Evolutionary conservation across 2,797 vertebrate species (phyloP).

Genomic region (Anabas testudineus): DNA sequence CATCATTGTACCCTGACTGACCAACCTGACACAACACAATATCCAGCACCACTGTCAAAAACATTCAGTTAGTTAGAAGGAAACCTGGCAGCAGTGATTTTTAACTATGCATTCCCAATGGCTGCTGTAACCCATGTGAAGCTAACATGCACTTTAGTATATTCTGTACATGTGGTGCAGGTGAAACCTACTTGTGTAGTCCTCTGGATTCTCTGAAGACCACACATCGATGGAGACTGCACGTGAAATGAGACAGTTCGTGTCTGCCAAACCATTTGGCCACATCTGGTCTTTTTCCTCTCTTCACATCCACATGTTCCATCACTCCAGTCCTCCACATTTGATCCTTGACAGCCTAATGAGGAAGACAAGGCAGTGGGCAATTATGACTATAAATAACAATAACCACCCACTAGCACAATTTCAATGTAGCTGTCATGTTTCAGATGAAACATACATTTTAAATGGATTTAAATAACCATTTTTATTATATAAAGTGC

Average conservation of each 20-base stretch:
- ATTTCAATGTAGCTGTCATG: slow-evolving; percentile 13
- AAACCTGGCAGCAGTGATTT: neutral
- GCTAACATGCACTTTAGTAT: neutral
- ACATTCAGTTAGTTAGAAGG: neutral
- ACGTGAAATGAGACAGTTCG: neutral
- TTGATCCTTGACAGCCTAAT: slow-evolving; percentile 42
- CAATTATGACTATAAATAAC: slow-evolving; percentile 50
- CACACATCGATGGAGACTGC: too few relatives aligned
- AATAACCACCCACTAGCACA: slow-evolving; percentile 7
- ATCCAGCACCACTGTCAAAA: too few relatives aligned
- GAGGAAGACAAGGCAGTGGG: slow-evolving; percentile 44
- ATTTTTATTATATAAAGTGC: neutral
- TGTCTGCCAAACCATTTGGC: slow-evolving; percentile 13
- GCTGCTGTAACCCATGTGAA: neutral
- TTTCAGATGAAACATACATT: neutral
- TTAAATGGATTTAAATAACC: slow-evolving; percentile 11
- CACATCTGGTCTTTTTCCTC: slow-evolving; percentile 45
- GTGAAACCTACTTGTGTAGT: slow-evolving; percentile 21
- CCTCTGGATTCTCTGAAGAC: neutral
- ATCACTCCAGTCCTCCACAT: slow-evolving; percentile 37
- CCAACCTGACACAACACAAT: neutral
- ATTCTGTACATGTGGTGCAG: neutral
- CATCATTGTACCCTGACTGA: too few relatives aligned
- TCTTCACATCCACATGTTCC: slow-evolving; percentile 41
- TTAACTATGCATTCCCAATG: neutral